Percentiles rank a stretch among this genome's conserved stretches.
Conservation (phyloP, 2,113 vertebrate species). For the Hydrolagus affinis region DNA sequence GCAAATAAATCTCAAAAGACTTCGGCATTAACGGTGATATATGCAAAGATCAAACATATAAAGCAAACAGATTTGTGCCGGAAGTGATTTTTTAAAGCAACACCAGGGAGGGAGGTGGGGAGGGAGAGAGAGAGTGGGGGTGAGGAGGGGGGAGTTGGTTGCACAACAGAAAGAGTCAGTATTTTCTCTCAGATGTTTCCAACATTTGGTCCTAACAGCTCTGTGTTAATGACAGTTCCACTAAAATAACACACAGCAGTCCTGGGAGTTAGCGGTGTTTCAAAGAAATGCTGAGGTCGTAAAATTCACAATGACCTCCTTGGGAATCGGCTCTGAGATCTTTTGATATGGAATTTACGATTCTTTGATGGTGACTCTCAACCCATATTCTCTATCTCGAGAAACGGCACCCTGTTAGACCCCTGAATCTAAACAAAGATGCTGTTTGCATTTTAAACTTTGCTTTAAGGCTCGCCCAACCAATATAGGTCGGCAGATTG, state of each 20-base stretch:
- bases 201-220: constrained; percentile 14
- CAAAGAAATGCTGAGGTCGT: constrained; percentile 22
- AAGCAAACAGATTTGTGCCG: too few species aligned
- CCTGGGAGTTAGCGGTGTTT: constrained; percentile 2
- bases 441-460: constrained; percentile 8
- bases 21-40: too few species aligned
- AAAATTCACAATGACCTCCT: constrained; percentile 28
- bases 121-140: too few species aligned
- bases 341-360: constrained; percentile 17
- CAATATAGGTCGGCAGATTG: not conserved
- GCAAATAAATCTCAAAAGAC: too few species aligned
- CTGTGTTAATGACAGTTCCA: constrained; percentile 18
- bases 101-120: too few species aligned
- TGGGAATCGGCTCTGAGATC: constrained; percentile 17
- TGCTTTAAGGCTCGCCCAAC: not conserved
- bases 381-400: too few species aligned
- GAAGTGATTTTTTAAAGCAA: too few species aligned
- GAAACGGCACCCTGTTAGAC: not conserved
- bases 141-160: too few species aligned
- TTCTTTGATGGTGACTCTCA: constrained; percentile 19
- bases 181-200: constrained; percentile 19
- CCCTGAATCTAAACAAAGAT: not conserved
- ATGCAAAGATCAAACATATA: too few species aligned
- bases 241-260: constrained; percentile 19
- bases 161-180: not conserved